A percentile compares a stretch with the other conserved stretches of the same genome.
Evolutionary conservation across 2,113 vertebrate species (phyloP).

Genomic region (Lamprotornis superbus): DNA sequence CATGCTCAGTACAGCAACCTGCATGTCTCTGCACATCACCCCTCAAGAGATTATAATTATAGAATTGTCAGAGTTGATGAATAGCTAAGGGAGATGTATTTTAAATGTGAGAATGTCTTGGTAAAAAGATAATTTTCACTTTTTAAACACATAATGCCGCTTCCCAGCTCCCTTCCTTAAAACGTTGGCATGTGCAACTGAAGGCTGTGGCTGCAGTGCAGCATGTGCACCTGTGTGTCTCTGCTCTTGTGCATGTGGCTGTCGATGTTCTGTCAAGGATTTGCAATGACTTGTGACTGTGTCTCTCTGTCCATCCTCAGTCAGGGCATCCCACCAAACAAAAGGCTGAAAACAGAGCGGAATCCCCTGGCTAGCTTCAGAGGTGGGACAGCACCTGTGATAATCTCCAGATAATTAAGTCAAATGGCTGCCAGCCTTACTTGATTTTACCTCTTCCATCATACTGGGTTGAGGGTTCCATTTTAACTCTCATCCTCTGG

Average conservation of each 20-base stretch:
- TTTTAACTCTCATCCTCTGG: background rate
- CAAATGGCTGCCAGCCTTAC: background rate
- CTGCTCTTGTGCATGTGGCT: background rate
- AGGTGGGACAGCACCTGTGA: background rate
- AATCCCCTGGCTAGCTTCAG: background rate
- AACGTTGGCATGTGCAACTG: background rate
- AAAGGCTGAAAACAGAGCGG: background rate
- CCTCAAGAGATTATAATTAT: background rate
- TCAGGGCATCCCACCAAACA: conserved; percentile 7
- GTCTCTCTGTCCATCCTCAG: background rate
- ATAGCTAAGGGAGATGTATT: background rate
- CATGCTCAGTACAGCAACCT: background rate
- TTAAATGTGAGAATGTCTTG: background rate
- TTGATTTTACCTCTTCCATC: background rate
- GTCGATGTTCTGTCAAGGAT: background rate
- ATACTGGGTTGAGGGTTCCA: background rate
- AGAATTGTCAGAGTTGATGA: background rate
- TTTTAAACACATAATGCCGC: background rate
- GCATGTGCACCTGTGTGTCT: background rate
- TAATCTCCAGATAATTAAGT: background rate
- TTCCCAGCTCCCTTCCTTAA: background rate
- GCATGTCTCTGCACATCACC: background rate
- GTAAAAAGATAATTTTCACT: background rate
- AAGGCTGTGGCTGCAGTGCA: background rate
- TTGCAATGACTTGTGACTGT: background rate